These are phyloP conservation scores for Heteromormyrus szaboi DNA, from an alignment of 2,797 vertebrate species.

Conservation along the genomic window DNA sequence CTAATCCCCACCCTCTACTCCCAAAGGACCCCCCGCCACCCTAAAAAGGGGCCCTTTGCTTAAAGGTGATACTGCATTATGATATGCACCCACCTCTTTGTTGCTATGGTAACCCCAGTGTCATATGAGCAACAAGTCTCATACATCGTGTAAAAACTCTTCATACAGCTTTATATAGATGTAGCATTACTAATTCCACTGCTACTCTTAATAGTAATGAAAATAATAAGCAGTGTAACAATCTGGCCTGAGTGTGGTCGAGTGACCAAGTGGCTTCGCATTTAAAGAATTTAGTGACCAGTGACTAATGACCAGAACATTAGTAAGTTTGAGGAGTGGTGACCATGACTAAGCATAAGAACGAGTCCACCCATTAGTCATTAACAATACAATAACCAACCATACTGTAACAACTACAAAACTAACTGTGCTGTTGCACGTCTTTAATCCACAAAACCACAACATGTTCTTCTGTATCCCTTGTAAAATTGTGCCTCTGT, in stretches of 20 bases:
- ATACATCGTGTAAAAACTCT: not conserved
- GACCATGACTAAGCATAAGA: not conserved
- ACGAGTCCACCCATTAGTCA: not conserved
- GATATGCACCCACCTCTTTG: not conserved
- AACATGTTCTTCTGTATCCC: not conserved
- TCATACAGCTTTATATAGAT: not conserved
- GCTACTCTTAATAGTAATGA: not conserved
- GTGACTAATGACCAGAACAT: not conserved
- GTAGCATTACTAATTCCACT: not conserved
- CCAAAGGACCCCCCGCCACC: not conserved
- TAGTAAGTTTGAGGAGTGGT: not conserved
- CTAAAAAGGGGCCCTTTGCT: not conserved
- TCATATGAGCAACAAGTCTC: not conserved
- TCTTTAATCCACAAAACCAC: not conserved
- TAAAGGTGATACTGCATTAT: not conserved
- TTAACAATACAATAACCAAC: not conserved
- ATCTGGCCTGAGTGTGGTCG: not conserved
- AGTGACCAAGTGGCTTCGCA: not conserved
- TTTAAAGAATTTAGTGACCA: not conserved
- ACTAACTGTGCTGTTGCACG: too few relatives aligned
- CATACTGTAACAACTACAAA: not conserved
- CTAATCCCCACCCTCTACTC: not conserved
- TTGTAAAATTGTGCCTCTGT: not conserved
- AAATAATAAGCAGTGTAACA: not conserved
- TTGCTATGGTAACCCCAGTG: not conserved